phyloP scores from a whole-genome alignment of 2,113 vertebrate genomes.

The zebrafish (Danio rerio) region DNA sequence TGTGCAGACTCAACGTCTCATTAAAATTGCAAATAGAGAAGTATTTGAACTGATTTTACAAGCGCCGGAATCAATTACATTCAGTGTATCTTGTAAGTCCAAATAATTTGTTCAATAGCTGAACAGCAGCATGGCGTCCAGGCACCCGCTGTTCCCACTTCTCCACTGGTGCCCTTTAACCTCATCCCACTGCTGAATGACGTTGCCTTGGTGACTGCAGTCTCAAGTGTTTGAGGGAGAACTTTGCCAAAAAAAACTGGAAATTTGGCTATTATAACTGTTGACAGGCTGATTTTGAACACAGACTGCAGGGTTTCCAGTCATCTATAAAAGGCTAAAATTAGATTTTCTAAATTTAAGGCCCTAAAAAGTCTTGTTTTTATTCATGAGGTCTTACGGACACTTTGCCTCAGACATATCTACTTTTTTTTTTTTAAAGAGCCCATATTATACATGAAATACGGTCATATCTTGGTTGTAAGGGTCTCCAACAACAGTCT shows the following conservation, averaged over 20 bases:
- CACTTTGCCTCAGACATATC: no score
- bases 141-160: slow-evolving; percentile 48
- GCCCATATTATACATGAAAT: no score
- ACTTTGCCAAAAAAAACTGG: slow-evolving; percentile 30
- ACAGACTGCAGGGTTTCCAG: neutral
- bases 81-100: neutral
- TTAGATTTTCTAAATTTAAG: no score
- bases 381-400: no score
- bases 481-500: no score
- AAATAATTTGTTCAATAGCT: slow-evolving; percentile 1
- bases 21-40: slow-evolving; percentile 24
- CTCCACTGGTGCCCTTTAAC: slow-evolving; percentile 64
- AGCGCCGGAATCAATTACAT: slow-evolving; percentile 6
- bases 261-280: slow-evolving; percentile 18
- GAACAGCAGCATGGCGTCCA: neutral
- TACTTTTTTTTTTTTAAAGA: no score
- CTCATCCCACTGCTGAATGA: slow-evolving; percentile 61
- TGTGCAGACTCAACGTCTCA: slow-evolving; percentile 6
- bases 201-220: slow-evolving; percentile 72
- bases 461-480: no score
- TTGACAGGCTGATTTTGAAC: slow-evolving; percentile 22
- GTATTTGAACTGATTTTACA: slow-evolving; percentile 18
- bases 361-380: no score
- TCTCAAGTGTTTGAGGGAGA: slow-evolving; percentile 64
- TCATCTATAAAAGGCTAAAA: no score